Evolutionary conservation across 2,888 invertebrate species (phyloP), one percentile per base, ranked within the genome.

Genomic region (Amiota communis): DNA sequence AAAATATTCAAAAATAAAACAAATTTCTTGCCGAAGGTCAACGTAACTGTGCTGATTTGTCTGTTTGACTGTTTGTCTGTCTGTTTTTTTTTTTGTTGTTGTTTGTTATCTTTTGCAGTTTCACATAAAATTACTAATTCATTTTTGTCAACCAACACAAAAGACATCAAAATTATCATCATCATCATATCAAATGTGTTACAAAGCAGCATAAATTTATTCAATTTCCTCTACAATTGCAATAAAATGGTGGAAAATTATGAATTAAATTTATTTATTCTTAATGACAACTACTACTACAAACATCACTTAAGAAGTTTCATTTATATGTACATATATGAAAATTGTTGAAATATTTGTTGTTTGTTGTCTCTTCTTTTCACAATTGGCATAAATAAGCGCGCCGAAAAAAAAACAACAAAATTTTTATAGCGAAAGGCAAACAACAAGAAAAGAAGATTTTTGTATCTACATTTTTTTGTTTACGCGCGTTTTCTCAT

Each of bases 261-360:
- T 6, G 6, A 36, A 36, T 6, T 36, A 36, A 36, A 36, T 36
- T 36, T 36, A 36, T 36, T 36, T 36, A 6, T 36, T 36, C 36
- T 36, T 36, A 36, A 2, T 36, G 36, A 36, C 36, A 36, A 6
- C 3, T 36, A 36, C 8, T n/a, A n/a, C n/a, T n/a, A n/a, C n/a
- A n/a, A 36, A 36, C 36, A 36, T 36, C 36, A 36, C 6, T 36
- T 36, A 6, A 6, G 6, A 36, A 36, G 6, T 36, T 36, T n/a
- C n/a, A 36, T 6, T 36, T 70, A 59, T 70, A 72, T 20, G 69
- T 72, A 64, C 61, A 67, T 68, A 53, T 67, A 78, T 65, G 51
- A 74, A 72, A 72, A 57, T 61, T 20, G 13, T 61, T 20, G 15
- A 20, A 36, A 46, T 46, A 47, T 47, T 12, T 46, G 8, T 64